phyloP scores from a whole-genome alignment of 1,140 invertebrate species.

The Cataglyphis hispanica region DNA sequence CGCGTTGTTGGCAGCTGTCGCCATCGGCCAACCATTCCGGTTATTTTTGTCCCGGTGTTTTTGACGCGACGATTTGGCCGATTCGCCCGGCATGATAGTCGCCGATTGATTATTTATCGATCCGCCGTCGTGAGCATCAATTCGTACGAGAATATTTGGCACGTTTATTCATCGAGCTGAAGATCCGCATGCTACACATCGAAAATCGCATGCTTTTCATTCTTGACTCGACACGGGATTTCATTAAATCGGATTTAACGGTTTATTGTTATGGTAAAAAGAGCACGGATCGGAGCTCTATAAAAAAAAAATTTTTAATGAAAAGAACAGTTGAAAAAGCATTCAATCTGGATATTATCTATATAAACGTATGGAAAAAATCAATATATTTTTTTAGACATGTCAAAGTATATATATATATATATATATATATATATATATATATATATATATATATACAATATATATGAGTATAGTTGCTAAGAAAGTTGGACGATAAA shows the following conservation, averaged over 20 bases:
- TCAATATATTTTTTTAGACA: too few relatives aligned
- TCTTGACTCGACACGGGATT: neutral
- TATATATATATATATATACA: too few relatives aligned
- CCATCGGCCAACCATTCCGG: slow-evolving; percentile 74
- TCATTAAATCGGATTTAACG: slow-evolving; percentile 8
- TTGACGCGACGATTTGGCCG: slow-evolving; percentile 74
- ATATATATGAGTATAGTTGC: slow-evolving; percentile 24
- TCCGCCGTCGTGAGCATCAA: slow-evolving; percentile 57
- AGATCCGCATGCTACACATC: neutral
- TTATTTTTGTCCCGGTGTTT: slow-evolving; percentile 74
- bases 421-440: too few relatives aligned
- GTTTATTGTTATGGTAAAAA: slow-evolving; percentile 18
- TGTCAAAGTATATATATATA: too few relatives aligned
- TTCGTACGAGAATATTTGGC: slow-evolving; percentile 46
- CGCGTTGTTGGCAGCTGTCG: slow-evolving; percentile 77
- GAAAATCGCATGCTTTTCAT: neutral
- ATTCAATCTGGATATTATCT: neutral
- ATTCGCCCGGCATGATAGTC: slow-evolving; percentile 66
- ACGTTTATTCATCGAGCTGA: slow-evolving; percentile 6
- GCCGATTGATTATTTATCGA: slow-evolving; percentile 74
- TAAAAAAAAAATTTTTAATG: too few relatives aligned
- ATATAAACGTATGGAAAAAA: too few relatives aligned
- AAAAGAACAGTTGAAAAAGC: neutral
- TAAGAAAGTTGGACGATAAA: slow-evolving; percentile 51
- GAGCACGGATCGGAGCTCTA: neutral